Conservation (phyloP, 2,888 invertebrate genomes). For the Melinaea menophilus region DNA sequence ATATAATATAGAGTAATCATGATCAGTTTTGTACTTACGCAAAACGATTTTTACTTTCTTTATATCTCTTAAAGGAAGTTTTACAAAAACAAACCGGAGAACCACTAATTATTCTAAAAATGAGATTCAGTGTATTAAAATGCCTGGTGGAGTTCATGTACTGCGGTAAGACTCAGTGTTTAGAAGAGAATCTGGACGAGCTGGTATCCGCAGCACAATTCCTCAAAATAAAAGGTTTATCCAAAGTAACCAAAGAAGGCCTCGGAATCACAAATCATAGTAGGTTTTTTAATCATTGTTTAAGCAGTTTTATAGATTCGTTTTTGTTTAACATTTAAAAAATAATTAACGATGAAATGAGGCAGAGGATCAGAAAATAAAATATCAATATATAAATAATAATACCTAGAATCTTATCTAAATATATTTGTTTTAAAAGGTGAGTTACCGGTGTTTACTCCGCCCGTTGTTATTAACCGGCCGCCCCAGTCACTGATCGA, state of each 20-base stretch:
- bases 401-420: not conserved
- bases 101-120: conserved; percentile 80
- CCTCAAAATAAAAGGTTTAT: conserved; percentile 81
- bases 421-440: conserved; percentile 41
- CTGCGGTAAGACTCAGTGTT: conserved; percentile 84
- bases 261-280: conserved; percentile 66
- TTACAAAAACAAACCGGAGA: conserved; percentile 78
- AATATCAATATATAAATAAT: not conserved
- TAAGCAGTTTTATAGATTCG: not conserved
- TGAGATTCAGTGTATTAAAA: conserved; percentile 84
- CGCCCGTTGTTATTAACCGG: conserved; percentile 70
- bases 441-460: conserved; percentile 67
- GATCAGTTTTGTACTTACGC: not conserved
- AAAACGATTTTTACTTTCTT: conserved; percentile 12
- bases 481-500: conserved; percentile 69
- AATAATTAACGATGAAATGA: no score
- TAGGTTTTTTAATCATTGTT: conserved; percentile 40
- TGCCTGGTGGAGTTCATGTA: conserved; percentile 87
- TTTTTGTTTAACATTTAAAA: not conserved
- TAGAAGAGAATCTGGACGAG: conserved; percentile 82
- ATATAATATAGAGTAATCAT: no score
- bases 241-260: conserved; percentile 76
- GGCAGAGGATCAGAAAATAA: not conserved
- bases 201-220: conserved; percentile 83
- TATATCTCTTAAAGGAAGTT: conserved; percentile 65